phyloP scores from a whole-genome alignment of 2,888 invertebrate genomes.

The Hirtodrosophila alboralis region DNA sequence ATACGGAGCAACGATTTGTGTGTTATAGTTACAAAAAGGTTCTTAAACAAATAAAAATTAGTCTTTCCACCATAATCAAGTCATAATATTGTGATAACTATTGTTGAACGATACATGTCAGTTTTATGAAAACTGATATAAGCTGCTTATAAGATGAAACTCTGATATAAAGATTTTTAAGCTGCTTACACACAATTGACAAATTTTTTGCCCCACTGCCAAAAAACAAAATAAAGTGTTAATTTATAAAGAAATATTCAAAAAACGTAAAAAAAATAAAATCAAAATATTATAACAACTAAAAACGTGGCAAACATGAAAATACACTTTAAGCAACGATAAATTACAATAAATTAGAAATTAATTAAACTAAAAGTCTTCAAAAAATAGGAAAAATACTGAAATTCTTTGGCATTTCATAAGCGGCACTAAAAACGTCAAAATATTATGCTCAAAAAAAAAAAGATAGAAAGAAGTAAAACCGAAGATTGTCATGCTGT shows the following conservation, averaged over 20 bases:
- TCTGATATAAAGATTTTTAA: constrained; percentile 47
- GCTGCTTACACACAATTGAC: constrained; percentile 66
- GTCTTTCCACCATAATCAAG: constrained; percentile 76
- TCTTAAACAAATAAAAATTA: constrained; percentile 69
- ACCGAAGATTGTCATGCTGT: constrained; percentile 74
- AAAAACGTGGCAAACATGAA: constrained; percentile 61
- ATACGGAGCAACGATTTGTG: constrained; percentile 61
- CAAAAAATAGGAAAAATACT: constrained; percentile 2
- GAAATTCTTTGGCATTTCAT: constrained; percentile 62
- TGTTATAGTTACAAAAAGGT: constrained; percentile 38
- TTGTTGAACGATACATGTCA: constrained; percentile 41
- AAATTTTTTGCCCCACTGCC: constrained; percentile 31
- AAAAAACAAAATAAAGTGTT: constrained; percentile 68
- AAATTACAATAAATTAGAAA: constrained; percentile 78
- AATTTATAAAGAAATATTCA: constrained; percentile 57
- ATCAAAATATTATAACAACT: constrained; percentile 32
- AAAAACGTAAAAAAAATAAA: constrained; percentile 37
- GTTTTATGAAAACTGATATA: not conserved
- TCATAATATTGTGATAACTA: constrained; percentile 75
- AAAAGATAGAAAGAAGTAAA: constrained; percentile 21
- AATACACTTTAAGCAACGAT: constrained; percentile 70
- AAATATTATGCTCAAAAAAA: constrained; percentile 69
- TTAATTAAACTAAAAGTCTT: constrained; percentile 70
- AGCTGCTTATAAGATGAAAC: not conserved
- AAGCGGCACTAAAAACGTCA: constrained; percentile 77